These are phyloP conservation scores for Solea solea DNA, from an alignment of 2,113 vertebrate species.

Conservation along the genomic window DNA sequence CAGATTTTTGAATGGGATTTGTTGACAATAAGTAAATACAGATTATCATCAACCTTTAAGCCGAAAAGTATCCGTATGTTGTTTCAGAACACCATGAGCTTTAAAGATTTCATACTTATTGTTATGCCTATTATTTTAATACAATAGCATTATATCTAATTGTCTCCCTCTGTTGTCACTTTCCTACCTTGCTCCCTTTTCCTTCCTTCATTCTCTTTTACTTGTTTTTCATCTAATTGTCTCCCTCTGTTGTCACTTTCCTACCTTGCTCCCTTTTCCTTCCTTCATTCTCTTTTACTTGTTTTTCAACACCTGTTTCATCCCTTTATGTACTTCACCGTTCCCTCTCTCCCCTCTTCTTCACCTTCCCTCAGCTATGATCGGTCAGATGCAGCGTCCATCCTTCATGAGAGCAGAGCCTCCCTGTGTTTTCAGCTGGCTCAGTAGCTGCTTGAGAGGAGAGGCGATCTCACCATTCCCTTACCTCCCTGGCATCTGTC, in stretches of 20 bases:
- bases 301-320: too few species aligned
- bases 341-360: not conserved
- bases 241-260: not conserved
- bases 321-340: too few species aligned
- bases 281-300: not conserved
- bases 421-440: slow-evolving; percentile 92
- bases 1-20: too few species aligned
- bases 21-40: too few species aligned
- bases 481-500: slow-evolving; percentile 90
- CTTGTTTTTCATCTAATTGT: too few species aligned
- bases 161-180: not conserved
- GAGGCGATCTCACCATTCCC: slow-evolving; percentile 87
- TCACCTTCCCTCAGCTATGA: slow-evolving; percentile 80
- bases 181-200: too few species aligned
- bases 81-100: too few species aligned
- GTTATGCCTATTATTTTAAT: too few species aligned
- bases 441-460: slow-evolving; percentile 90
- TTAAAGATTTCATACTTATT: too few species aligned
- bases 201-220: not conserved
- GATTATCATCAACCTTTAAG: too few species aligned
- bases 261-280: not conserved
- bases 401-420: slow-evolving; percentile 88
- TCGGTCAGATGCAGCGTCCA: slow-evolving; percentile 89
- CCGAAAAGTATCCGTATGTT: too few species aligned
- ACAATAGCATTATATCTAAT: too few species aligned